A percentile compares a stretch with the other conserved stretches of the same genome.
Conservation (phyloP, 2,797 vertebrate genomes). For the Amazona ochrocephala region DNA sequence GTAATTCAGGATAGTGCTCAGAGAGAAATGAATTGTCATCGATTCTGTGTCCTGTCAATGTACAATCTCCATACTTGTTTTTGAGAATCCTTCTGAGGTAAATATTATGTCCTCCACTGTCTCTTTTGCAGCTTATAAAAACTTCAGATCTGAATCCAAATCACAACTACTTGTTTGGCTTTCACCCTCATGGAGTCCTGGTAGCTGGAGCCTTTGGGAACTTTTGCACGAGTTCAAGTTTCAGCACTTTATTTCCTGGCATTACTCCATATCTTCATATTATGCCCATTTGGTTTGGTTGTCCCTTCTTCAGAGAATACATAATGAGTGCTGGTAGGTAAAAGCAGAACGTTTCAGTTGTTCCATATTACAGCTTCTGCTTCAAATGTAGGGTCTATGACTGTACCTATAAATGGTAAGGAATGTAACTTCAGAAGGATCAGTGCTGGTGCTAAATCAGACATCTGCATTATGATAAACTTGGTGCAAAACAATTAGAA, state of each 20-base stretch:
- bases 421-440: not conserved
- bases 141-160: constrained; percentile 86
- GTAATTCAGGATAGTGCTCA: not conserved
- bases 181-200: constrained; percentile 92
- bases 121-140: constrained; percentile 85
- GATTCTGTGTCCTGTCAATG: not conserved
- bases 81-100: not conserved
- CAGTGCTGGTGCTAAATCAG: not conserved
- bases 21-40: not conserved
- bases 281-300: constrained; percentile 86
- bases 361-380: not conserved
- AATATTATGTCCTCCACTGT: not conserved
- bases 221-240: constrained; percentile 79
- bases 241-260: constrained; percentile 86
- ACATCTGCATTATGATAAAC: not conserved
- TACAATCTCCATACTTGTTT: not conserved
- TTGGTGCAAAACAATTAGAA: not conserved
- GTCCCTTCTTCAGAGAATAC: constrained; percentile 91
- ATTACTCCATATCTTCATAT: constrained; percentile 86
- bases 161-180: constrained; percentile 92
- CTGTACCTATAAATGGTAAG: not conserved
- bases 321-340: constrained; percentile 86
- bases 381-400: not conserved
- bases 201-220: constrained; percentile 89
- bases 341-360: not conserved